Percentiles rank a stretch among this genome's conserved stretches.
Evolutionary conservation across 2,797 vertebrate genomes (phyloP).

Genomic region (Artibeus lituratus): DNA sequence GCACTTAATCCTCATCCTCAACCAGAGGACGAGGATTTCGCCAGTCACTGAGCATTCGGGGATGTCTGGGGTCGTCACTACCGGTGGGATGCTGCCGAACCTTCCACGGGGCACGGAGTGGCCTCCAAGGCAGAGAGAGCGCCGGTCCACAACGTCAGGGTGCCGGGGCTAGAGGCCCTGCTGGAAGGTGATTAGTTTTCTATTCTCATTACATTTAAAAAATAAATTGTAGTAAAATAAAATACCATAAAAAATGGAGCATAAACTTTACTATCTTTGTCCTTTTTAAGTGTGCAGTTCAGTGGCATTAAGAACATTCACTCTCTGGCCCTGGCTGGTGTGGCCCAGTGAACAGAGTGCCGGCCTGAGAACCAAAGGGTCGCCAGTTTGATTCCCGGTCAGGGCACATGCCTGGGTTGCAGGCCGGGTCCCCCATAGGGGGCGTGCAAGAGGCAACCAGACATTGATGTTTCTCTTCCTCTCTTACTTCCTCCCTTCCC

Average conservation of each 20-base stretch:
- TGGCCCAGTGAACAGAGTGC: too few relatives aligned
- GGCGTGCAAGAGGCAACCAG: too few relatives aligned
- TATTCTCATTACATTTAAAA: not conserved
- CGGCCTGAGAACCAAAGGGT: too few relatives aligned
- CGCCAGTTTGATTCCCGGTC: too few relatives aligned
- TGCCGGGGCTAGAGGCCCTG: accelerated
- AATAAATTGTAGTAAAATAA: not conserved
- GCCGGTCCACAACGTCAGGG: not conserved
- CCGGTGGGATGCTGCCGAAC: not conserved
- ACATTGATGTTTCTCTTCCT: too few relatives aligned
- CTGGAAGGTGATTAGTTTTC: not conserved
- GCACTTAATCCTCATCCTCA: not conserved
- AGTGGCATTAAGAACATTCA: not conserved
- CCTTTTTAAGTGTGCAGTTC: not conserved
- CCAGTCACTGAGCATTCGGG: not conserved
- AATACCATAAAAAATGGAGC: not conserved
- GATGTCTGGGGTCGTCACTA: not conserved
- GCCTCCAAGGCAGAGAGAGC: not conserved
- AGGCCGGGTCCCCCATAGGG: too few relatives aligned
- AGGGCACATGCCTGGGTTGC: too few relatives aligned
- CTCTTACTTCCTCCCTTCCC: too few relatives aligned
- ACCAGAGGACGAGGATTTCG: not conserved
- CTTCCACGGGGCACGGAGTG: not conserved
- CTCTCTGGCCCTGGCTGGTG: too few relatives aligned
- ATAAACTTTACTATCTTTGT: not conserved